Evolutionary conservation across 2,888 invertebrate genomes (phyloP), one percentile per base, ranked within the genome.

Genomic region (Ceramica pisi): DNA sequence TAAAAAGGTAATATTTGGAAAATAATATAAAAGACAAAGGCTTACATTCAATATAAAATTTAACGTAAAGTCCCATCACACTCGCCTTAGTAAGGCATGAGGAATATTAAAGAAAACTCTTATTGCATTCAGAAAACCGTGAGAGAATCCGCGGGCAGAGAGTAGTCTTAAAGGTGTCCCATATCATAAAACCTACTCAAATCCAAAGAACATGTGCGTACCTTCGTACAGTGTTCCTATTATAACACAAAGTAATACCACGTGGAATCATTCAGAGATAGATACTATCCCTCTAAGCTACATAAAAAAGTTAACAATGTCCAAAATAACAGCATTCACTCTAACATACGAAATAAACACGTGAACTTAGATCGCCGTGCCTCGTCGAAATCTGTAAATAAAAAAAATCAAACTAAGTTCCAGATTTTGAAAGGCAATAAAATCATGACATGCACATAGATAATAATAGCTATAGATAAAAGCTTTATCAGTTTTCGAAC

Each of bases 241-340:
- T 44, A 67, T 66, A 48, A 59, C 50, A 63, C n/a, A 41, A 60
- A 57, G 63, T 82, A 67, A 71, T 21, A 38, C 38, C 38, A 71
- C 51, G 59, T 56, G 38, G 68, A 70, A 55, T 71, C 60, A 75
- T 53, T 69, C 71, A 44, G 80, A 83, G 84, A 86, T 84, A 86
- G 83, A 84, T 84, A 76, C 82, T 82, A 86, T 80, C 86, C 80
- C 78, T 50, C 62, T 73, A 69, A 75, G 59, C 61, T 75, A 74
- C 41, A 46, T 61, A 71, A 67, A 38, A 57, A 65, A 73, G 70
- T 78, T 65, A 80, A 75, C 71, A 68, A 65, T 59, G 72, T 69
- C 69, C 41, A 75, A 81, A 82, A 76, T 67, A 76, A 82, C 69
- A 73, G 71, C 79, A 77, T 83, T 79, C 79, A 82, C 51, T 75